Conservation (phyloP, 2,113 vertebrate species). For the Mellivora capensis region DNA sequence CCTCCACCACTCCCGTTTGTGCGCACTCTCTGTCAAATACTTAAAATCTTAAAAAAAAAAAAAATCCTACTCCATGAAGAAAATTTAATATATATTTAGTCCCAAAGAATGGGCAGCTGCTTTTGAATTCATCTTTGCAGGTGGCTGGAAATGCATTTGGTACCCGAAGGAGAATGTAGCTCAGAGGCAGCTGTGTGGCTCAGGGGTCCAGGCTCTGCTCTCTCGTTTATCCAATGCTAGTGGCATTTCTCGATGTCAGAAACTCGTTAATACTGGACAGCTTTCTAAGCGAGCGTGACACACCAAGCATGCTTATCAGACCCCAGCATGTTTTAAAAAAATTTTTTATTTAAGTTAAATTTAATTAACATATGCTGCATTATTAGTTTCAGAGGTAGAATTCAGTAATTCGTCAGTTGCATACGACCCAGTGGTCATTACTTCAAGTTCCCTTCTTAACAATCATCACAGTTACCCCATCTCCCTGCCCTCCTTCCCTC, state of each 20-base stretch:
- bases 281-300: not conserved
- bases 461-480: not conserved
- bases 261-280: not conserved
- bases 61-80: not conserved
- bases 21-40: not conserved
- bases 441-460: not conserved
- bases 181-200: not conserved
- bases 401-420: not conserved
- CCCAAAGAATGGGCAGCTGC: not conserved
- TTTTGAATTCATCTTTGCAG: not conserved
- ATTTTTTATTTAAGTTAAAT: not conserved
- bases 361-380: not conserved
- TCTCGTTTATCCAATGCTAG: not conserved
- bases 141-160: not conserved
- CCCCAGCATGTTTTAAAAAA: accelerated
- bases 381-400: not conserved
- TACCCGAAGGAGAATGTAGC: no score
- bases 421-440: not conserved
- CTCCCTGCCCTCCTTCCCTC: not conserved
- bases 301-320: not conserved
- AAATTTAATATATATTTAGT: not conserved
- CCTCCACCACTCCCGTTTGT: not conserved
- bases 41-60: not conserved
- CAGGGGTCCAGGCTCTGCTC: not conserved
- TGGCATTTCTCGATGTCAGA: not conserved